These are phyloP conservation scores for Acrocyrtus sp. DNA, from an alignment of 2,888 invertebrate genomes.

Conservation along the genomic window DNA sequence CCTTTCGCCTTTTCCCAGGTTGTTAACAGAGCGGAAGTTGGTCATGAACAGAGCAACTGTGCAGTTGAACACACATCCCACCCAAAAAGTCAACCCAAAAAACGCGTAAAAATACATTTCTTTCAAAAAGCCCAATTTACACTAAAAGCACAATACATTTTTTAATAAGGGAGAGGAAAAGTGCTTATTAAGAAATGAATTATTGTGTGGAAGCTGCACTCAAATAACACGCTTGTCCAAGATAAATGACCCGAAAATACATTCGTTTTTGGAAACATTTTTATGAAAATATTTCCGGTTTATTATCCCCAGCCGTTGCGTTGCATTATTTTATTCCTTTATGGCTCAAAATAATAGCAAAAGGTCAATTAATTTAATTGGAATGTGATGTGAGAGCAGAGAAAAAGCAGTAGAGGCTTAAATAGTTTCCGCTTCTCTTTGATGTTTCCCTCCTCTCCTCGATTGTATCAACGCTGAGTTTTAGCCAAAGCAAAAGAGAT, in stretches of 20 bases:
- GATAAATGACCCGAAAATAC: no score
- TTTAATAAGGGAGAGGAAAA: background rate
- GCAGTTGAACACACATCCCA: no score
- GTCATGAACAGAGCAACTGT: no score
- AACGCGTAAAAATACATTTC: no score
- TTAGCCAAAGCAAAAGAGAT: no score
- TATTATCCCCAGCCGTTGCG: background rate
- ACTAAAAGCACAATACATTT: background rate
- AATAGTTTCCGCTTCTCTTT: background rate
- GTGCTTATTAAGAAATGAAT: background rate
- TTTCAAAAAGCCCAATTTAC: background rate
- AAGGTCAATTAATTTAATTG: constrained; percentile 8
- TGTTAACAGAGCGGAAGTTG: background rate
- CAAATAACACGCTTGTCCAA: no score
- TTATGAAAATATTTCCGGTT: background rate
- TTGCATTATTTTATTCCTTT: background rate
- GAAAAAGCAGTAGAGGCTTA: background rate
- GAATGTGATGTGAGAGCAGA: background rate
- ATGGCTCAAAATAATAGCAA: background rate
- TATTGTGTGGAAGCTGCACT: no score
- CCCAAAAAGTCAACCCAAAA: no score
- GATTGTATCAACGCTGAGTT: background rate
- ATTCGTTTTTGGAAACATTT: background rate
- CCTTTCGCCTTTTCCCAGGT: background rate
- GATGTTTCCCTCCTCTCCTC: background rate